Evolutionary conservation across 2,888 invertebrate genomes (phyloP).

Genomic region (Polydesmus complanatus): DNA sequence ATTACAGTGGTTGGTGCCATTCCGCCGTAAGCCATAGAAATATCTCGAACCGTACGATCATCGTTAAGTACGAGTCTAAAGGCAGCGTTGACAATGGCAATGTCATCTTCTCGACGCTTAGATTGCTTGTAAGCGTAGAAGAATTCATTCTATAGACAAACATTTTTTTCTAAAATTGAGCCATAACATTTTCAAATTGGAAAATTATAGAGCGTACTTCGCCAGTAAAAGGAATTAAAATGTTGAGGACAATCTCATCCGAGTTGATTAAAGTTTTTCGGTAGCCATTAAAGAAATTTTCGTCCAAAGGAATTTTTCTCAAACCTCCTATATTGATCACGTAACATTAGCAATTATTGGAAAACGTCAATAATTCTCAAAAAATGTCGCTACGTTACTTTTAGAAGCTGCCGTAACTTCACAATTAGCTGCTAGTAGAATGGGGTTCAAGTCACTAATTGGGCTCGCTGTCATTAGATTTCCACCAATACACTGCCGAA

Average conservation of each 20-base stretch:
- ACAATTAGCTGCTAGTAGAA: slow-evolving; percentile 59
- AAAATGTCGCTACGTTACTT: slow-evolving; percentile 21
- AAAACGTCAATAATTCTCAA: slow-evolving; percentile 20
- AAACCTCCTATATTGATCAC: slow-evolving; percentile 19
- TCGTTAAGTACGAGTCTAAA: slow-evolving; percentile 52
- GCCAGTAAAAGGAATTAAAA: slow-evolving; percentile 59
- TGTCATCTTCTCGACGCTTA: slow-evolving; percentile 81
- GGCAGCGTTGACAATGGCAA: slow-evolving; percentile 78
- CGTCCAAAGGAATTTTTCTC: slow-evolving; percentile 52
- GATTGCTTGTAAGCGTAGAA: slow-evolving; percentile 83
- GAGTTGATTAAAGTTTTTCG: slow-evolving; percentile 55
- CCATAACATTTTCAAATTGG: too few species aligned
- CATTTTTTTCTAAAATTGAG: neutral
- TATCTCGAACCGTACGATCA: slow-evolving; percentile 40
- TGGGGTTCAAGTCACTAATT: slow-evolving; percentile 88
- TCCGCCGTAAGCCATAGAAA: slow-evolving; percentile 72
- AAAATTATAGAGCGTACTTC: too few species aligned
- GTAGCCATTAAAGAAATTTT: slow-evolving; percentile 72
- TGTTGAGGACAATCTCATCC: slow-evolving; percentile 65
- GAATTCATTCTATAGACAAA: slow-evolving; percentile 44
- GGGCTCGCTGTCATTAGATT: slow-evolving; percentile 93
- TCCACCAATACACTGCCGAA: slow-evolving; percentile 51
- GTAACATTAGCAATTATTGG: slow-evolving; percentile 22
- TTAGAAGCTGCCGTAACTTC: slow-evolving; percentile 48
- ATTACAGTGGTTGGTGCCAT: slow-evolving; percentile 76